Base-by-base conservation (phyloP, 2,113 vertebrate genomes). In the Mastomys natalensis region DNA sequence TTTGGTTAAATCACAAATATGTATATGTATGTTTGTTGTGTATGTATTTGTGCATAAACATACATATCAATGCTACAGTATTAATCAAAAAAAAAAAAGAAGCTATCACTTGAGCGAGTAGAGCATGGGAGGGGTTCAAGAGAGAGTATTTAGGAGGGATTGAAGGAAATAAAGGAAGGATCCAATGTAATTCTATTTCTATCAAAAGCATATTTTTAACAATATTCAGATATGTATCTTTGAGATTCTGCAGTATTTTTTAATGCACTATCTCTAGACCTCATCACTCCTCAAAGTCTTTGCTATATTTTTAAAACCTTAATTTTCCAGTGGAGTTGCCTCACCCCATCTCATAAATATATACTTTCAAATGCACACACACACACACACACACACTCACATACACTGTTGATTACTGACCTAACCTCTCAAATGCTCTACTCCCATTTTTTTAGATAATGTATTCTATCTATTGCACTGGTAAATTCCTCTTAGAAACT, bases 141-240 rank as follows among this genome's bases (percentile, higher is more conserved):
- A 19, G 10, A 43, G 70, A 74, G n/a, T 74, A 74, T 43, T 19
- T 43, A 73, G 8, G 72, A 73, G n/a, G 21, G 9, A 73, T 73
- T 73, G 16, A 73, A 73, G 19, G 72, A 16, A 73, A 40, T 43
- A 73, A 43, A 72, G 16, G 11, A 31, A 77, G 1, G 74, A 51
- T 77, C 26, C 26, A 77, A 51, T 48, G 3, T 48, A 51, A 51
- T 48, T 51, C 45, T 77, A 17, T 77, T 77, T 51, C 45, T 31
- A 77, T 51, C 51, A 77, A 77, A 77, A 51, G 45, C 26, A 51
- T 48, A 22, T 48, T 51, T 90, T 43, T 15, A 70, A 82, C 53
- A 40, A 87, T 76, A 73, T 80, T 91, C 55, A 87, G 12, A 84
- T 74, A 60, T 53, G 1, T 90, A 78, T 88, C 48, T 92, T 93